A percentile compares a stretch with the other conserved stretches of the same genome.
Evolutionary conservation across 1,140 invertebrate genomes (phyloP).

Genomic region (Heliothis virescens): DNA sequence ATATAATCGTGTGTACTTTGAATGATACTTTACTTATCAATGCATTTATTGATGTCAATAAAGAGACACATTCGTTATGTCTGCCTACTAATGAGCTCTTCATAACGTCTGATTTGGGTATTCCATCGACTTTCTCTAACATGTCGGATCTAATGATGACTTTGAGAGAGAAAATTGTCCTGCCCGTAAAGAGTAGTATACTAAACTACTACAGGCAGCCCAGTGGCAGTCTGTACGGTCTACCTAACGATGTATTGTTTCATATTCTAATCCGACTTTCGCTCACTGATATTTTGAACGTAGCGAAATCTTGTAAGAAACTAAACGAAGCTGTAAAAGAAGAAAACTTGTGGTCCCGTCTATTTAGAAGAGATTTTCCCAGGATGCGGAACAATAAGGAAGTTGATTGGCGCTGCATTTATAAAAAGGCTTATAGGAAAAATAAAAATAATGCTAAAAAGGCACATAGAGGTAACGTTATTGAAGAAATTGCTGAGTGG

Average conservation of each 20-base stretch:
- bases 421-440: slow-evolving; percentile 55
- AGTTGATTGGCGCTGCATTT: slow-evolving; percentile 52
- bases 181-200: slow-evolving; percentile 60
- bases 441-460: slow-evolving; percentile 37
- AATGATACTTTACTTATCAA: slow-evolving; percentile 61
- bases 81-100: slow-evolving; percentile 55
- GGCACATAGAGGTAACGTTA: slow-evolving; percentile 1
- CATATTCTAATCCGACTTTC: slow-evolving; percentile 58
- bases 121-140: slow-evolving; percentile 53
- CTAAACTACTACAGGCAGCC: slow-evolving; percentile 54
- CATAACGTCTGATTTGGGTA: slow-evolving; percentile 46
- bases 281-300: slow-evolving; percentile 58
- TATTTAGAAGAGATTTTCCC: slow-evolving; percentile 62
- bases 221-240: slow-evolving; percentile 55
- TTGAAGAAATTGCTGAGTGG: slow-evolving; percentile 42
- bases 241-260: slow-evolving; percentile 60
- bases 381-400: slow-evolving; percentile 47
- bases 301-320: slow-evolving; percentile 61
- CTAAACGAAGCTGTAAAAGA: slow-evolving; percentile 57
- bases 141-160: slow-evolving; percentile 48
- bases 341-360: slow-evolving; percentile 58
- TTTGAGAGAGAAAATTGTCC: slow-evolving; percentile 60
- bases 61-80: slow-evolving; percentile 61
- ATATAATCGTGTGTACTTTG: slow-evolving; percentile 55
- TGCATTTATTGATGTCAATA: slow-evolving; percentile 52